Percentiles rank a stretch among this genome's conserved stretches.
These are phyloP conservation scores for Parthenolecanium corni DNA, from an alignment of 2,888 invertebrate species.

Conservation along the genomic window DNA sequence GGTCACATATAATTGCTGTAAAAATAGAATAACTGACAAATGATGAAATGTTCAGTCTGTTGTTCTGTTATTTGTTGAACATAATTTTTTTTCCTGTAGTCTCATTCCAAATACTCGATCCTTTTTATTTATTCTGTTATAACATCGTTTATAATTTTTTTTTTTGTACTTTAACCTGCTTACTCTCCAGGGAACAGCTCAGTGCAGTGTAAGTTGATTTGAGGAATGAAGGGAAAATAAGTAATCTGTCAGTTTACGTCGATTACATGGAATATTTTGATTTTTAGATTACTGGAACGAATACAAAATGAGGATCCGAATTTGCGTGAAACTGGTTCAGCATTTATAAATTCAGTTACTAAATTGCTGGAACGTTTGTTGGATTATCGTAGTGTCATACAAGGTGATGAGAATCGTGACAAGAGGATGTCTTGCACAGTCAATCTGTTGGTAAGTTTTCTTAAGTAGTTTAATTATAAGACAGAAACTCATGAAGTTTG, in stretches of 20 bases:
- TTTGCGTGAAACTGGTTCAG: slow-evolving; percentile 84
- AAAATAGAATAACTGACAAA: too few relatives aligned
- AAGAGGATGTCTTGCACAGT: slow-evolving; percentile 95
- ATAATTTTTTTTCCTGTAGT: too few relatives aligned
- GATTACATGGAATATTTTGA: background rate
- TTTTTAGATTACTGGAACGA: slow-evolving; percentile 62
- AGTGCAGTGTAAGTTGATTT: slow-evolving; percentile 71
- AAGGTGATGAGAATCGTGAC: slow-evolving; percentile 87
- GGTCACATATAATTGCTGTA: too few relatives aligned
- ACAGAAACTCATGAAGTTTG: background rate
- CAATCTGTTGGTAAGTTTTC: slow-evolving; percentile 52
- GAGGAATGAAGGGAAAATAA: background rate
- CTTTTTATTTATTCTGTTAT: too few relatives aligned
- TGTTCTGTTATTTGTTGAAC: too few relatives aligned
- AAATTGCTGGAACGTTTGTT: slow-evolving; percentile 73
- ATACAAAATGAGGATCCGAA: slow-evolving; percentile 72
- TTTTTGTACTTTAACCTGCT: slow-evolving; percentile 14
- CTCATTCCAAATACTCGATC: too few relatives aligned
- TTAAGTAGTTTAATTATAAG: slow-evolving; percentile 30
- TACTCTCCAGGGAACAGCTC: slow-evolving; percentile 65
- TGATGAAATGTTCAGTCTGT: too few relatives aligned
- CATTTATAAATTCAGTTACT: slow-evolving; percentile 85
- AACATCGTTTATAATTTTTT: background rate
- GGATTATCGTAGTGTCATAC: slow-evolving; percentile 89
- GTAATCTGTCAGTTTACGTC: too few relatives aligned